phyloP scores from a whole-genome alignment of 2,888 invertebrate genomes.

The Acrobasis repandana region DNA sequence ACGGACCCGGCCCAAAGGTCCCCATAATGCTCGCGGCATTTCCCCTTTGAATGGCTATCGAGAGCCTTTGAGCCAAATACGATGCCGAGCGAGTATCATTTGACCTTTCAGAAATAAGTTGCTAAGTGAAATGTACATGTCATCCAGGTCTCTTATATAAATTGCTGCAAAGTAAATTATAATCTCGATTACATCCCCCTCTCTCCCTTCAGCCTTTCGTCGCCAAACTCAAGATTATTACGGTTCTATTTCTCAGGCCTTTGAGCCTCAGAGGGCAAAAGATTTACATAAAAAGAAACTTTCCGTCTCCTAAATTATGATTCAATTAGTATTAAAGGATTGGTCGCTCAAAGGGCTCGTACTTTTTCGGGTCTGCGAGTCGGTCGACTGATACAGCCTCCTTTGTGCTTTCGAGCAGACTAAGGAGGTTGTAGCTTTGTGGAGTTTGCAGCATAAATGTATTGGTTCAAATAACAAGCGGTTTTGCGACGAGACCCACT shows the following conservation, averaged over 20 bases:
- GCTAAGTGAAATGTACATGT: not conserved
- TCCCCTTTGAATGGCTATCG: too few species aligned
- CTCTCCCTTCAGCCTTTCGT: constrained; percentile 53
- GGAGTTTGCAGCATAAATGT: constrained; percentile 61
- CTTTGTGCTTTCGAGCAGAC: constrained; percentile 77
- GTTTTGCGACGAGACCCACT: constrained; percentile 32
- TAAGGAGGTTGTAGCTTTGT: constrained; percentile 73
- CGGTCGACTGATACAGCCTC: constrained; percentile 58
- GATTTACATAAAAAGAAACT: constrained; percentile 82
- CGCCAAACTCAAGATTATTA: constrained; percentile 69
- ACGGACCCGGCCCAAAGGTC: too few species aligned
- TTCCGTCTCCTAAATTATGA: constrained; percentile 78
- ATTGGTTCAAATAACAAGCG: constrained; percentile 63
- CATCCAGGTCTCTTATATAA: not conserved
- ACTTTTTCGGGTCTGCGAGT: constrained; percentile 76
- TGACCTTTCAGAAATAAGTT: too few species aligned
- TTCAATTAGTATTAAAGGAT: constrained; percentile 83
- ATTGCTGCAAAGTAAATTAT: constrained; percentile 51
- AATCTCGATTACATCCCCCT: constrained; percentile 54
- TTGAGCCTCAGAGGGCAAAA: constrained; percentile 67
- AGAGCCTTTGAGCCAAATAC: too few species aligned
- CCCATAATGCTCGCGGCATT: too few species aligned
- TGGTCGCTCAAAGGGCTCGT: constrained; percentile 73
- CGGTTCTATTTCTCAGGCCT: constrained; percentile 64
- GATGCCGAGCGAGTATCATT: too few species aligned